Evolutionary conservation across 1,140 invertebrate species (phyloP), one percentile per base, ranked within the genome.

Genomic region (Eriocheir sinensis): DNA sequence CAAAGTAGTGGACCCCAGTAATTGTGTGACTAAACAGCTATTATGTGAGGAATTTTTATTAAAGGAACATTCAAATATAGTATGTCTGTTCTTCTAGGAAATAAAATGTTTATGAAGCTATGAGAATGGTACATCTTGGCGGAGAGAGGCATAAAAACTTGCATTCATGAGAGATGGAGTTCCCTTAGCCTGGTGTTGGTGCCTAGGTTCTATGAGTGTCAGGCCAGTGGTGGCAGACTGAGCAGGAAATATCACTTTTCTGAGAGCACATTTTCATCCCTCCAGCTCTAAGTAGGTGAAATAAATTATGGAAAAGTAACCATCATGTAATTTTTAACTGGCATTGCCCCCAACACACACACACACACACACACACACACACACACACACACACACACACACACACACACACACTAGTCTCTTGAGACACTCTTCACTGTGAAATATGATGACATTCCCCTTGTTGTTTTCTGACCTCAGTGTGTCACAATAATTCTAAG

Each of bases 401-500:
- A 90, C 88, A 48, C 41, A 90, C 40, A 48, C 88, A 90, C 41
- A 48, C 88, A 48, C 48, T 41, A 6, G 34, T 8, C 38, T 40
- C 21, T n/a, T 44, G 15, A 34, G n/a, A 44, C 34, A 89, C n/a
- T 9, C 41, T 91, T 60, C 90, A 90, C 36, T 91, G 34, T 91
- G 60, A 91, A 81, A 41, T 21, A 79, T 32, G 32, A n/a, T 41
- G 38, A 34, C 48, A 53, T 72, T 32, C n/a, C 48, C 40, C 3
- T 80, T 41, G 48, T 38, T 89, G 8, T 53, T 38, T 4, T 36
- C 83, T 80, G 53, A 85, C 93, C 12, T 79, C 81, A 88, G 91
- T 80, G 72, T 92, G 83, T 94, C 41, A 95, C 95, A 90, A 95
- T 94, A 53, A 96, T 95, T 30, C 93, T 89, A 34, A 96, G 53